phyloP scores from a whole-genome alignment of 2,113 vertebrate species.

The Melanerpes aurifrons region DNA sequence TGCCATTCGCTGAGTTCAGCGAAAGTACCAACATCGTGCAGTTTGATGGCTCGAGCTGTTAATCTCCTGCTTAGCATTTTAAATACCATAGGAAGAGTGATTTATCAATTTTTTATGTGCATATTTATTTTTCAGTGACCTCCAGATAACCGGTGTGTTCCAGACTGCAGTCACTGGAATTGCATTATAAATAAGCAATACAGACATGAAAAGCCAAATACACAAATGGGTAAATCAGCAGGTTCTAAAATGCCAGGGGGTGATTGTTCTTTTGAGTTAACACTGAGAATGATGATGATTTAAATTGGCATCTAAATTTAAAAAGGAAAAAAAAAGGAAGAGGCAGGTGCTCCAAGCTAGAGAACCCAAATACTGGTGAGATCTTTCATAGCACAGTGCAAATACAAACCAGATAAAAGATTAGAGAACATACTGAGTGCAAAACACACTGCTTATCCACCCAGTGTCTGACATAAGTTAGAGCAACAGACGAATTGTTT shows the following conservation, averaged over 20 bases:
- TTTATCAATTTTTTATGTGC: neutral
- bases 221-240: neutral
- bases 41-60: neutral
- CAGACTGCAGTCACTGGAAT: neutral
- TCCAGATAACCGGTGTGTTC: neutral
- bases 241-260: neutral
- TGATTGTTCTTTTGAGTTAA: neutral
- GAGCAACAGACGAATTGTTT: neutral
- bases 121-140: constrained; percentile 28
- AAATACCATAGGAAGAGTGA: neutral
- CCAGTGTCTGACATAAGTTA: neutral
- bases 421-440: neutral
- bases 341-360: neutral
- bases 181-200: constrained; percentile 4
- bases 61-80: neutral
- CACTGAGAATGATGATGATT: neutral
- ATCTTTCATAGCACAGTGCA: neutral
- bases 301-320: neutral
- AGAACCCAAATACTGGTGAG: neutral
- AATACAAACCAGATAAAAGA: neutral
- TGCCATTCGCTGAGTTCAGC: neutral
- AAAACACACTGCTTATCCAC: neutral
- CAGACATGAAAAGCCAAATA: neutral
- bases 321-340: neutral
- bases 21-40: neutral